Percentiles rank a stretch among this genome's conserved stretches.
These are phyloP conservation scores for Anguilla rostrata DNA, from an alignment of 2,113 vertebrate species.

Conservation along the genomic window DNA sequence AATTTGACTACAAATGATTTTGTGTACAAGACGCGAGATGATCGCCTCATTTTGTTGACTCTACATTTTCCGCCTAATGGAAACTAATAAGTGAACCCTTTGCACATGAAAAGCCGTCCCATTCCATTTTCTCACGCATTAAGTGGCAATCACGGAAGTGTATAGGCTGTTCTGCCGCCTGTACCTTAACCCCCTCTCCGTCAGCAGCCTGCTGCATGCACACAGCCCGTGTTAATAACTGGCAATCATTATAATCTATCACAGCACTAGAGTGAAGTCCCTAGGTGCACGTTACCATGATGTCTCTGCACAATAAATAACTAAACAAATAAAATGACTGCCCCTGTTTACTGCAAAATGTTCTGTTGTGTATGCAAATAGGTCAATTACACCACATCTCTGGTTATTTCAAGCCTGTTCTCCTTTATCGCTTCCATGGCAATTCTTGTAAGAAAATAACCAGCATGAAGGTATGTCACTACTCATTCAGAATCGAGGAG, in stretches of 20 bases:
- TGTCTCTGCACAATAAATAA: conserved; percentile 73
- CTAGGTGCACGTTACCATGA: conserved; percentile 69
- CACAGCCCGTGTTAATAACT: conserved; percentile 64
- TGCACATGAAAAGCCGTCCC: conserved; percentile 12
- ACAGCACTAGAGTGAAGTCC: conserved; percentile 73
- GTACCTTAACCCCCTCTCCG: conserved; percentile 28
- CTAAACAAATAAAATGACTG: conserved; percentile 71
- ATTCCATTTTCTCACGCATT: conserved; percentile 26
- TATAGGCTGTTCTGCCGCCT: neutral
- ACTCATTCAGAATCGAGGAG: conserved; percentile 61
- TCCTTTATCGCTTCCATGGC: conserved; percentile 67
- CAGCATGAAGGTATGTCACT: conserved; percentile 59
- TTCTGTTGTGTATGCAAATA: conserved; percentile 68
- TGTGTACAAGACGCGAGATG: conserved; percentile 26
- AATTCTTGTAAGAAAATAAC: conserved; percentile 66
- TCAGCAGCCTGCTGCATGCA: conserved; percentile 28
- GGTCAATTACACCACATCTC: conserved; percentile 70
- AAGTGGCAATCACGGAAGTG: neutral
- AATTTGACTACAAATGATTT: conserved; percentile 34
- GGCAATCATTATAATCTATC: conserved; percentile 77
- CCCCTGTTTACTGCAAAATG: conserved; percentile 56
- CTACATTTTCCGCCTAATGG: conserved; percentile 28
- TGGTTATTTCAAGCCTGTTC: conserved; percentile 70
- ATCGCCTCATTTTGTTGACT: conserved; percentile 33
- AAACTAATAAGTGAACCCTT: conserved; percentile 31